Evolutionary conservation across 2,113 vertebrate species (phyloP).

Genomic region (Gracilinanus agilis): DNA sequence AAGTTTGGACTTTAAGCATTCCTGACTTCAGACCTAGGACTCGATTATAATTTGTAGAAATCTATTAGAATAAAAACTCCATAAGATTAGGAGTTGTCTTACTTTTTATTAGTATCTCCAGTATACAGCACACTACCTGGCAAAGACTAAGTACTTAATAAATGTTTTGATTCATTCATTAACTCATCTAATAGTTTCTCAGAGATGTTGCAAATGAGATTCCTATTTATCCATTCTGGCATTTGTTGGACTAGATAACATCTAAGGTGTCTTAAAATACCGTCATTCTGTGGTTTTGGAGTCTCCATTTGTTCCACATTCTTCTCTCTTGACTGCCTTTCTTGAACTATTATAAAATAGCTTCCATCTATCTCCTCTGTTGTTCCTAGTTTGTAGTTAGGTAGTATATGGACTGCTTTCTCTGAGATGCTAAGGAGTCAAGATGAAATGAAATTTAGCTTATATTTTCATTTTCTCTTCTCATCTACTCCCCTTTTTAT

Average conservation of each 20-base stretch:
- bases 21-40: background rate
- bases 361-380: background rate
- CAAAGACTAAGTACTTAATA: background rate
- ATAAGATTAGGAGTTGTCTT: background rate
- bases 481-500: no score
- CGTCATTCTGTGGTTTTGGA: background rate
- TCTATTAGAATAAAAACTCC: background rate
- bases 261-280: background rate
- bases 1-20: background rate
- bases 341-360: background rate
- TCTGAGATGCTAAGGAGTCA: background rate
- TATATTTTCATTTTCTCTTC: no score
- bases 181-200: background rate
- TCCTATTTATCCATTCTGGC: background rate
- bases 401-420: background rate
- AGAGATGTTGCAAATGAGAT: background rate
- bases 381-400: background rate
- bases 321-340: background rate
- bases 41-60: background rate
- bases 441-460: no score
- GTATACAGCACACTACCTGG: background rate
- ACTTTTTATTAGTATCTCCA: background rate
- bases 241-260: background rate
- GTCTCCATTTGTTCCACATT: background rate
- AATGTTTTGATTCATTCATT: background rate